Evolutionary conservation across 2,888 invertebrate genomes (phyloP).

Genomic region (Tenthredo notha): DNA sequence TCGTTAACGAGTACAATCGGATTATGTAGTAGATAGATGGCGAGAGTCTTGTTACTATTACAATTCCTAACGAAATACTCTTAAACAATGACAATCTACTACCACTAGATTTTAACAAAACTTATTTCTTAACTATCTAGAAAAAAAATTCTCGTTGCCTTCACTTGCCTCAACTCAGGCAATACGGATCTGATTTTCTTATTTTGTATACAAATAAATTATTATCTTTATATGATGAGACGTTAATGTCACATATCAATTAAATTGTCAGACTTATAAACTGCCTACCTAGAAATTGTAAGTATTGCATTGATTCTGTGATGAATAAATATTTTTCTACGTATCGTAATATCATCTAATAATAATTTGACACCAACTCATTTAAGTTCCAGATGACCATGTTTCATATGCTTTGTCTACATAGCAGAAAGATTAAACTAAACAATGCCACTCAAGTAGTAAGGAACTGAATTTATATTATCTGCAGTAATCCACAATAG

Average conservation of each 20-base stretch:
- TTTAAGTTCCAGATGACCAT: constrained; percentile 44
- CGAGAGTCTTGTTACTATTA: constrained; percentile 42
- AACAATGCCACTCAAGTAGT: not conserved
- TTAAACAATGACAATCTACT: constrained; percentile 41
- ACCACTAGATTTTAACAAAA: constrained; percentile 31
- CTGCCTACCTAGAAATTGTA: constrained; percentile 46
- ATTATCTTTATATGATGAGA: constrained; percentile 29
- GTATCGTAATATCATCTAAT: constrained; percentile 52
- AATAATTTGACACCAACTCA: constrained; percentile 54
- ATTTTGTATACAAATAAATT: constrained; percentile 35
- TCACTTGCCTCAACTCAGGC: not conserved
- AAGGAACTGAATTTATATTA: not conserved
- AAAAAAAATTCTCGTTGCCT: constrained; percentile 16
- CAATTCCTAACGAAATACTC: constrained; percentile 31
- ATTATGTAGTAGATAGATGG: constrained; percentile 26
- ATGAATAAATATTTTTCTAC: constrained; percentile 57
- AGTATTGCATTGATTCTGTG: constrained; percentile 56
- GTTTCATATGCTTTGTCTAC: constrained; percentile 19
- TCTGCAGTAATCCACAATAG: not conserved
- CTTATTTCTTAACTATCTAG: not conserved
- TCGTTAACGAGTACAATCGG: constrained; percentile 23
- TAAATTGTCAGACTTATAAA: constrained; percentile 46
- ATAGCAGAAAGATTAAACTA: constrained; percentile 2
- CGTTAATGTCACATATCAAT: constrained; percentile 14
- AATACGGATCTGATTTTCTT: constrained; percentile 35